A percentile compares a stretch with the other conserved stretches of the same genome.
Conservation (phyloP, 2,113 vertebrate genomes). For the Panthera uncia region DNA sequence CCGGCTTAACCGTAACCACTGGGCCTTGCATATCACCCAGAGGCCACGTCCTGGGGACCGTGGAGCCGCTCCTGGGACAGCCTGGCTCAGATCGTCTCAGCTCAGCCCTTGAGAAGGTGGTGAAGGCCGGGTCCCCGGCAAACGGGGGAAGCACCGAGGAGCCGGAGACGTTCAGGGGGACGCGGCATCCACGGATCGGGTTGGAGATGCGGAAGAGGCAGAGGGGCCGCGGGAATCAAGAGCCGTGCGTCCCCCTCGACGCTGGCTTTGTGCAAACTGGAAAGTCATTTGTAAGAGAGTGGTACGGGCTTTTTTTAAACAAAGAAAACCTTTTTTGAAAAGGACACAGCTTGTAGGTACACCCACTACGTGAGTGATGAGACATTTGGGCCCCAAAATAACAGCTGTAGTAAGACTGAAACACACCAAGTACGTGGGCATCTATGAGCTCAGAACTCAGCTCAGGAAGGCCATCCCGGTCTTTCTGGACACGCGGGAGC, state of each 20-base stretch:
- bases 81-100: rapidly evolving
- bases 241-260: rapidly evolving
- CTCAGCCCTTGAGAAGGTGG: background rate
- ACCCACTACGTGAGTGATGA: background rate
- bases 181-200: rapidly evolving
- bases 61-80: background rate
- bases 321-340: background rate
- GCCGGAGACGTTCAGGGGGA: background rate
- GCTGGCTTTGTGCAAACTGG: background rate
- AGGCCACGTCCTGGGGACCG: rapidly evolving
- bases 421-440: rapidly evolving
- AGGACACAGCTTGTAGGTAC: background rate
- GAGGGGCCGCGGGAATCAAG: rapidly evolving
- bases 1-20: rapidly evolving
- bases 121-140: rapidly evolving
- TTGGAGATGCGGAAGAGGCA: rapidly evolving
- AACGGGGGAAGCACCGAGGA: background rate
- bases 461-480: background rate
- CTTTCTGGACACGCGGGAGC: rapidly evolving
- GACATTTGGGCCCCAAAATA: background rate
- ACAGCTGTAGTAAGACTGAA: background rate
- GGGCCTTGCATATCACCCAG: no score
- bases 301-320: background rate
- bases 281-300: background rate
- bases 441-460: background rate